Evolutionary conservation across 2,888 invertebrate genomes (phyloP).

Genomic region (Morpho deidamia): DNA sequence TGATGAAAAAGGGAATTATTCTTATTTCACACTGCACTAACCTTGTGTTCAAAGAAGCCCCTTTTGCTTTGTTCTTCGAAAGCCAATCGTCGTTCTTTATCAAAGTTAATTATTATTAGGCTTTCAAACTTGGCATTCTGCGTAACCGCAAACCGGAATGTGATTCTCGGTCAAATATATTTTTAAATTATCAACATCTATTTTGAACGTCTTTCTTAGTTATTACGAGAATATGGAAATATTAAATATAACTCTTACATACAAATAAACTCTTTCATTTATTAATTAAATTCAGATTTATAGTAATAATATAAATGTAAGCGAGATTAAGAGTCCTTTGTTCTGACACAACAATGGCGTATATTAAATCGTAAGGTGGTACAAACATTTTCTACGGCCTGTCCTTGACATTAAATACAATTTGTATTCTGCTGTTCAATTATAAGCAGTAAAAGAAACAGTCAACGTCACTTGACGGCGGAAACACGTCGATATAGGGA

Average conservation of each 20-base stretch:
- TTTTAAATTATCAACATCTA: too few species aligned
- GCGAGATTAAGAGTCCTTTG: conserved; percentile 19
- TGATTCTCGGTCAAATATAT: conserved; percentile 20
- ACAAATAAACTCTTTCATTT: not conserved
- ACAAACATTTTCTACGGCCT: conserved; percentile 19
- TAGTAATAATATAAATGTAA: conserved; percentile 14
- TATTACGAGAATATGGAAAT: too few species aligned
- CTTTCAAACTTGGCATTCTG: conserved; percentile 38
- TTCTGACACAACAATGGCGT: conserved; percentile 20
- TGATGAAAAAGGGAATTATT: conserved; percentile 68
- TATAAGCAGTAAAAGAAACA: conserved; percentile 13
- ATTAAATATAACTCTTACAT: too few species aligned
- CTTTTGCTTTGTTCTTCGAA: conserved; percentile 45
- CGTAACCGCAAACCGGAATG: conserved; percentile 32
- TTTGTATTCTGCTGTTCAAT: conserved; percentile 18
- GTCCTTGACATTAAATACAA: conserved; percentile 21
- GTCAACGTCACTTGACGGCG: conserved; percentile 15
- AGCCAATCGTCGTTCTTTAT: conserved; percentile 41
- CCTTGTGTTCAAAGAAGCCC: conserved; percentile 43
- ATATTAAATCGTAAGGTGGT: conserved; percentile 16
- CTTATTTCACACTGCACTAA: conserved; percentile 56
- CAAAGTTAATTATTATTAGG: conserved; percentile 47
- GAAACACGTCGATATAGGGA: conserved; percentile 3
- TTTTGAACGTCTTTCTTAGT: not conserved
- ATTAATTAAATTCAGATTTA: not conserved